Base-by-base conservation (phyloP, 2,888 invertebrate species). In the Eilema depressum region DNA sequence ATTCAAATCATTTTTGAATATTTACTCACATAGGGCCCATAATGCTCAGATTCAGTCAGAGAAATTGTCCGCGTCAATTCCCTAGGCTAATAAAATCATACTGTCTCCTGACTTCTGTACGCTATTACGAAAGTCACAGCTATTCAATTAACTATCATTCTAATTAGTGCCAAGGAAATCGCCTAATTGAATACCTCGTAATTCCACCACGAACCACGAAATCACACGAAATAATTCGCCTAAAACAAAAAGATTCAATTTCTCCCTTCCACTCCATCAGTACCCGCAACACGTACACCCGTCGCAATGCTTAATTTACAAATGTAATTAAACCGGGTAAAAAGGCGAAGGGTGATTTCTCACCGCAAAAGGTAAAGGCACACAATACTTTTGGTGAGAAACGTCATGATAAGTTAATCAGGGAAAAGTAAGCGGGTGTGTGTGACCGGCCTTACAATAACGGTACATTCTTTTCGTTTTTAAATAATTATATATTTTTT, bases 241-340 rank as follows among this genome's bases (percentile, higher is more conserved):
- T 67, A 72, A 70, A 76, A 69, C 69, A 81, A 81, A 80, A 71
- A 82, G 79, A 82, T 80, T 82, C 82, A 79, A 82, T 82, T 82
- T 75, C 71, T 73, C 67, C 57, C 69, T 74, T 76, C 71, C 75
- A 30, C 71, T 66, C 70, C 74, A 81, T 82, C 72, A 71, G 68
- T 25, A 82, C 66, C 60, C 82, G 67, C 56, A 57, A 70, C 82
- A 82, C 82, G 82, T 82, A 71, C 47, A 25, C 68, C 74, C 68
- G 79, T 79, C 81, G 79, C 82, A 78, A 76, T 82, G 82, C 82
- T 82, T 82, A 82, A 82, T 82, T 82, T 82, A 82, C 82, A 82
- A 82, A 82, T 78, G 82, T 82, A 82, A 82, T 82, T 82, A 82
- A 82, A 81, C 75, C 77, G 69, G 79, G 75, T 77, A 82, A 81